Base-by-base conservation (phyloP, 2,797 vertebrate genomes). In the Salarias fasciatus region DNA sequence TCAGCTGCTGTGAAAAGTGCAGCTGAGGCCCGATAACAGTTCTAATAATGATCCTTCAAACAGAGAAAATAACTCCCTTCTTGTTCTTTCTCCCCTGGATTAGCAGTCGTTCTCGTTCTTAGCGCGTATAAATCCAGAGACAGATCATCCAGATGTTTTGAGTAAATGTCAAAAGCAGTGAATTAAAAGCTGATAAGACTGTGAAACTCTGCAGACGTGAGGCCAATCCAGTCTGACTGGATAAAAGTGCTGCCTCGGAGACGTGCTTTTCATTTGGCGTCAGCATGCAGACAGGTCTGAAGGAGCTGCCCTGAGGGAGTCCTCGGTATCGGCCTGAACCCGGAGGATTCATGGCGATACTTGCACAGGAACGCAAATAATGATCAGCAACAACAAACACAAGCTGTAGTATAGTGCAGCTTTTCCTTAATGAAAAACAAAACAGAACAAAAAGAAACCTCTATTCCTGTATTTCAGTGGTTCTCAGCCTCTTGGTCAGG, bases 261-360 rank as follows among this genome's bases (percentile, higher is more conserved):
- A 41, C 35, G 33, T 35, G 6, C 36, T 29, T 24, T 51, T 61
- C 30, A 29, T 31, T 40, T 30, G 40, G 24, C 18, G 54, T 81
- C 82, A 84, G 80, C 88, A 84, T 79, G 73, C 78, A 87, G 86
- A 84, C 70, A 80, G 77, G 80, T 83, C 79, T 83, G 63, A 76
- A 74, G 75, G 76, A 84, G 77, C 72, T 67, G 61, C 73, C 74
- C 73, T 59, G 70, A 75, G 69, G 78, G 73, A 77, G 60, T 77
- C 74, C 77, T 83, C 72, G 64, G 68, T 59, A 46, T 77, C 69
- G 82, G 60, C 72, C 55, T 72, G 58, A 65, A 72, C 60, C 30
- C 71, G 69, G 40, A 76, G 52, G 54, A 69, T 57, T 73, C 30
- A 62, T 61, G 52, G 12, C 51, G 69, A 75, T 63, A 69, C 48